These are phyloP conservation scores for Ruditapes philippinarum DNA, from an alignment of 1,140 invertebrate genomes.

Conservation along the genomic window DNA sequence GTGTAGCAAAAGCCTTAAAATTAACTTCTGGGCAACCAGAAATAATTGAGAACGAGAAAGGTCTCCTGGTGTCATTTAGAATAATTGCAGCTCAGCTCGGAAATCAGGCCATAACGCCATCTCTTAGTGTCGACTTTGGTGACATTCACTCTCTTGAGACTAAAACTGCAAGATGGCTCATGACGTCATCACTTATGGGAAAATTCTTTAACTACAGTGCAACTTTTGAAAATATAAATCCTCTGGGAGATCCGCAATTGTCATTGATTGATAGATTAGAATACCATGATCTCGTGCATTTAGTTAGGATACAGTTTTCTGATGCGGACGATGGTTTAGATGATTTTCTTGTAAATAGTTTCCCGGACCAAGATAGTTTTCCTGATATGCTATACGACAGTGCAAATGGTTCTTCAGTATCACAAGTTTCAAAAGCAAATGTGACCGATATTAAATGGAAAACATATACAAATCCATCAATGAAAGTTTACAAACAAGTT, in stretches of 20 bases:
- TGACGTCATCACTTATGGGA: constrained; percentile 73
- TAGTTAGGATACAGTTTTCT: constrained; percentile 68
- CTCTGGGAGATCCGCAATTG: constrained; percentile 75
- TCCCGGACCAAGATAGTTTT: constrained; percentile 57
- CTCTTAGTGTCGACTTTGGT: constrained; percentile 75
- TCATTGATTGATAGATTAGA: constrained; percentile 72
- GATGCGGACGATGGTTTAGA: constrained; percentile 64
- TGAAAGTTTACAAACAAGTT: constrained; percentile 20
- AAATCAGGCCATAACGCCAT: constrained; percentile 60
- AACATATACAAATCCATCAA: not conserved
- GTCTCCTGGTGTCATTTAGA: constrained; percentile 74
- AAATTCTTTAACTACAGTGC: constrained; percentile 76
- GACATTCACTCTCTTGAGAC: constrained; percentile 72
- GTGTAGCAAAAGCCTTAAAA: constrained; percentile 68
- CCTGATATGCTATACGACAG: constrained; percentile 72
- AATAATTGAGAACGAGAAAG: constrained; percentile 80
- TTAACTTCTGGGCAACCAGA: constrained; percentile 77
- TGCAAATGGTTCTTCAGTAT: constrained; percentile 56
- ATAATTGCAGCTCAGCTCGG: constrained; percentile 74
- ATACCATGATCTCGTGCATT: constrained; percentile 73
- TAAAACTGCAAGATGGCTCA: constrained; percentile 71
- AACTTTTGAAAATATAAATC: constrained; percentile 78
- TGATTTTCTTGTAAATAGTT: constrained; percentile 75
- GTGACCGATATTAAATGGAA: constrained; percentile 14
- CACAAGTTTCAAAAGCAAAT: constrained; percentile 45